These are phyloP conservation scores for Drosophila seclusa DNA, from an alignment of 2,888 invertebrate species.

Conservation along the genomic window DNA sequence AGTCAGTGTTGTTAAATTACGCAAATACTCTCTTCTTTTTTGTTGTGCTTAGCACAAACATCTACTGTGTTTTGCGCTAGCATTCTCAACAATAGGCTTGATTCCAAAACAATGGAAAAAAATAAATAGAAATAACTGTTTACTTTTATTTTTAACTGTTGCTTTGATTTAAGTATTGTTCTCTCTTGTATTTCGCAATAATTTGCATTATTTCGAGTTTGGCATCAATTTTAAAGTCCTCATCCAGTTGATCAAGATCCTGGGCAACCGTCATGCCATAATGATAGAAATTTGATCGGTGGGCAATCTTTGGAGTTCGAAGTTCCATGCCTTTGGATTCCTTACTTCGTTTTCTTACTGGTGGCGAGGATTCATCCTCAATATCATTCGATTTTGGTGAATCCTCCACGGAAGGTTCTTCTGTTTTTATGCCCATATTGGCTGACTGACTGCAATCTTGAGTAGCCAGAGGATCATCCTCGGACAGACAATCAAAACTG, in stretches of 20 bases:
- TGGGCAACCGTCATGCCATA: slow-evolving; percentile 60
- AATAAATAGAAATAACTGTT: no score
- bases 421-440: slow-evolving; percentile 41
- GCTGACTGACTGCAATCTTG: slow-evolving; percentile 29
- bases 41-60: slow-evolving; percentile 45
- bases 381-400: slow-evolving; percentile 13
- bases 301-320: slow-evolving; percentile 7
- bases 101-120: not conserved
- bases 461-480: slow-evolving; percentile 53
- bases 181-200: slow-evolving; percentile 53
- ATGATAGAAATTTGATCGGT: slow-evolving; percentile 44
- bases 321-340: slow-evolving; percentile 14
- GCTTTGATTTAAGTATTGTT: slow-evolving; percentile 48
- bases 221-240: slow-evolving; percentile 58
- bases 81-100: slow-evolving; percentile 44
- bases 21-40: slow-evolving; percentile 13
- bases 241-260: slow-evolving; percentile 54
- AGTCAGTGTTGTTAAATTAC: slow-evolving; percentile 28
- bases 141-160: slow-evolving; percentile 26
- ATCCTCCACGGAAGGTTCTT: slow-evolving; percentile 31
- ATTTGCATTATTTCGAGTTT: slow-evolving; percentile 59
- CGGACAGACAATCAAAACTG: slow-evolving; percentile 43
- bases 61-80: slow-evolving; percentile 20
- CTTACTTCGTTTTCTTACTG: slow-evolving; percentile 22
- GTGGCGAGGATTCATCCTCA: slow-evolving; percentile 7